Conservation (phyloP, 1,140 invertebrate genomes). For the Micrasema longulum region DNA sequence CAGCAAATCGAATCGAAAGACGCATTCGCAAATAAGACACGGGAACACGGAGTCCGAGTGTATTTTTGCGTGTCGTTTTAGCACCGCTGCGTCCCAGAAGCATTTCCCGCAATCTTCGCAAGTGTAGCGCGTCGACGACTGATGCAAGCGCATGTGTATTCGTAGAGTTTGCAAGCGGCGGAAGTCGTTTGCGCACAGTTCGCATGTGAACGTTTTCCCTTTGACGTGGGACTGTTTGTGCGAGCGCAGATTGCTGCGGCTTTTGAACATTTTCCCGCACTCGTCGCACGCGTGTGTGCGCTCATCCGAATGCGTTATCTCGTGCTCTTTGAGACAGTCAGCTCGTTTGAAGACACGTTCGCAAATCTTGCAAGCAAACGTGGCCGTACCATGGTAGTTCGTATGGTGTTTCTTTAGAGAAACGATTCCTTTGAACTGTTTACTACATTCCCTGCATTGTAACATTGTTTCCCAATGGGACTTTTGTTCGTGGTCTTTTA, state of each 20-base stretch:
- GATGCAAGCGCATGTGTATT: slow-evolving; percentile 12
- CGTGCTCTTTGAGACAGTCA: slow-evolving; percentile 4
- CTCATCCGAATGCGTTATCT: background rate
- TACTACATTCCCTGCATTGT: slow-evolving; percentile 1
- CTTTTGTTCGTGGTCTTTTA: too few species aligned
- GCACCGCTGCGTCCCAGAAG: background rate
- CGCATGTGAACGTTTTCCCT: background rate
- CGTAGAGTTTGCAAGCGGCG: background rate
- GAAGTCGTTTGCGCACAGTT: slow-evolving; percentile 4
- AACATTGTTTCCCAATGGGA: background rate
- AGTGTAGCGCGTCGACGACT: background rate
- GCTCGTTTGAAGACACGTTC: slow-evolving; percentile 7
- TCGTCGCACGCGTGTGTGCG: background rate
- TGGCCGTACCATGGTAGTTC: background rate
- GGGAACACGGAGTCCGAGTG: background rate
- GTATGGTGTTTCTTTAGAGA: slow-evolving; percentile 14
- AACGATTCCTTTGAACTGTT: background rate
- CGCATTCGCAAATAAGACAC: slow-evolving; percentile 1
- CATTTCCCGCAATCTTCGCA: background rate
- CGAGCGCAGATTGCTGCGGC: slow-evolving; percentile 12
- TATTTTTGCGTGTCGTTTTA: background rate
- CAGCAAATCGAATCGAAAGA: background rate
- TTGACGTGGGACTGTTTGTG: slow-evolving; percentile 19
- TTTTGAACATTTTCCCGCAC: slow-evolving; percentile 16
- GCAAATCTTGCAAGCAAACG: slow-evolving; percentile 4